A percentile compares a stretch with the other conserved stretches of the same genome.
Evolutionary conservation across 2,888 invertebrate species (phyloP).

Genomic region (Acleris laterana): DNA sequence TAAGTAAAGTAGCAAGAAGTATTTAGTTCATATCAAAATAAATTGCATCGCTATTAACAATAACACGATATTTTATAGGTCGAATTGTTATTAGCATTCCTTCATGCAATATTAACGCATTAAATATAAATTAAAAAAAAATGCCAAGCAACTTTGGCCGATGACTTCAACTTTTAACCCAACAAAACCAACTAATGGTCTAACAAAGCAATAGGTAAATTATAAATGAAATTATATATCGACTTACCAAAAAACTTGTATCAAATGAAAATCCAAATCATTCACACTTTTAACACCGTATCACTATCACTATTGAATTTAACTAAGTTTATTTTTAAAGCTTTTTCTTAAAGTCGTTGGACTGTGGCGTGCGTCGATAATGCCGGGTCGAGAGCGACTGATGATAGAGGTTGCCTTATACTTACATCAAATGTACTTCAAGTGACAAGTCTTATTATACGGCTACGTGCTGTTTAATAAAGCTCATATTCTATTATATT

Average conservation of each 20-base stretch:
- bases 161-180: no score
- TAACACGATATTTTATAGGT: no score
- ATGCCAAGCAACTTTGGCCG: no score
- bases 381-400: constrained; percentile 32
- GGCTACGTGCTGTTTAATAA: no score
- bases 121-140: no score
- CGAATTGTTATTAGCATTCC: no score
- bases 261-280: constrained; percentile 29
- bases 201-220: not conserved
- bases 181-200: not conserved
- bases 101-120: no score
- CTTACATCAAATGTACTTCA: constrained; percentile 29
- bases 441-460: not conserved
- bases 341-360: constrained; percentile 15
- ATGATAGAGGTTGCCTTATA: constrained; percentile 12
- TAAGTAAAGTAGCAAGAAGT: no score
- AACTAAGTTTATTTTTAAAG: not conserved
- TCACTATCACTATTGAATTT: constrained; percentile 7
- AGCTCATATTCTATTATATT: no score
- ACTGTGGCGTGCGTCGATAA: constrained; percentile 23
- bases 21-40: no score
- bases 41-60: no score
- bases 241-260: constrained; percentile 20
- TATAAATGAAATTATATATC: no score
- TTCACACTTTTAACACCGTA: constrained; percentile 19